Base-by-base conservation (phyloP, 2,113 vertebrate genomes). In the Oryzias celebensis region DNA sequence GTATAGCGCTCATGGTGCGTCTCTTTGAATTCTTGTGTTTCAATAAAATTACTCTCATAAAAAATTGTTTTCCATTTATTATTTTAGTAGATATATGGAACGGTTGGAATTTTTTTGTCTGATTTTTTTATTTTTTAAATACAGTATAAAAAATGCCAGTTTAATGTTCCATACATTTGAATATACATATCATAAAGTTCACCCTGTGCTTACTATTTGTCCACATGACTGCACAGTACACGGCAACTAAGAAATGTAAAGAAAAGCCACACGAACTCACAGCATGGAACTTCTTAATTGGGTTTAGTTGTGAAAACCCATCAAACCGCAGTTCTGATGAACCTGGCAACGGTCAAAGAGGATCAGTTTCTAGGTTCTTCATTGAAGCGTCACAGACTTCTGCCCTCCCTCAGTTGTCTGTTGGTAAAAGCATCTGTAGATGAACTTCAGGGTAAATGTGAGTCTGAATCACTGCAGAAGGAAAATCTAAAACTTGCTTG, bases 211-310 rank as follows among this genome's bases (percentile, higher is more conserved):
- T 43, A 44, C 26, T 28, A 28, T 14, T 26, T 51, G 42, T 58
- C 43, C 44, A 61, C 28, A 28, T 56, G 31, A 71, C 56, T 65
- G 26, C 56, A 66, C 45, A 61, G 28, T 60, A 59, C 31, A 61
- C 5, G 0, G 7, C 54, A 26, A 51, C 26, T 14, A 60, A 44
- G 16, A 28, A 46, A 18, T 42, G 53, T 71, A 58, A 66, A 51
- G 55, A 70, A 51, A 69, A 52, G 36, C 81, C 71, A 66, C 45
- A 69, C 22, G 73, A 46, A 41, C 51, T 26, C 81, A 31, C 82
- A 76, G 82, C 78, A 51, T 49, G 83, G 2, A 26, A 53, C 71
- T 28, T 44, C 47, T 67, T 85, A 82, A 85, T 78, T 87, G 85
- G 82, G 50, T 49, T 31, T 23, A 69, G 67, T 73, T 72, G 62